These are phyloP conservation scores for Protobothrops mucrosquamatus DNA, from an alignment of 2,113 vertebrate genomes.

Conservation along the genomic window DNA sequence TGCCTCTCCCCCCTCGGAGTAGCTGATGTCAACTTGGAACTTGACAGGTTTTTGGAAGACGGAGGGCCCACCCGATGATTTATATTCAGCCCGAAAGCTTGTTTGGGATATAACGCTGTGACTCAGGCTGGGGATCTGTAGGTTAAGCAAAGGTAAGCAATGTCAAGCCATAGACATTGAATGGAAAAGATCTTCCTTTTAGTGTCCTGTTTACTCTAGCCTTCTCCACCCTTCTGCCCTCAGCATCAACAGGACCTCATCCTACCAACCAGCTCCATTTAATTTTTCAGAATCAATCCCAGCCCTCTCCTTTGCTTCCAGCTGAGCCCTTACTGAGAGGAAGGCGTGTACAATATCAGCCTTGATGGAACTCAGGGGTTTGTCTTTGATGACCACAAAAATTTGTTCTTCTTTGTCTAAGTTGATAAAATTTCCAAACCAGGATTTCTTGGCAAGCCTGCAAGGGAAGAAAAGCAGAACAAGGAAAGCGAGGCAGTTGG, in stretches of 20 bases:
- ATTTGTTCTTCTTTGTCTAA: conserved; percentile 93
- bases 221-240: neutral
- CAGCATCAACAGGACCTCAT: neutral
- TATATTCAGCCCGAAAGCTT: conserved; percentile 92
- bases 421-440: conserved; percentile 94
- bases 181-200: neutral
- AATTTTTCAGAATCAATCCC: neutral
- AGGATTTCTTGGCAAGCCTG: conserved; percentile 90
- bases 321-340: conserved; percentile 76
- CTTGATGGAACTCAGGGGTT: conserved; percentile 91
- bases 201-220: neutral
- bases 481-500: neutral
- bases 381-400: conserved; percentile 90
- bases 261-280: neutral
- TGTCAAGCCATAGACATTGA: neutral
- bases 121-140: conserved; percentile 90
- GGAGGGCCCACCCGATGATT: conserved; percentile 86
- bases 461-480: neutral
- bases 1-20: conserved; percentile 83
- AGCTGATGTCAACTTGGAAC: conserved; percentile 92
- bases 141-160: neutral
- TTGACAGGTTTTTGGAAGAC: conserved; percentile 95
- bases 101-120: conserved; percentile 93
- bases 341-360: conserved; percentile 93
- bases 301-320: neutral